These are phyloP conservation scores for Theretra japonica DNA, from an alignment of 2,888 invertebrate species.

Conservation along the genomic window DNA sequence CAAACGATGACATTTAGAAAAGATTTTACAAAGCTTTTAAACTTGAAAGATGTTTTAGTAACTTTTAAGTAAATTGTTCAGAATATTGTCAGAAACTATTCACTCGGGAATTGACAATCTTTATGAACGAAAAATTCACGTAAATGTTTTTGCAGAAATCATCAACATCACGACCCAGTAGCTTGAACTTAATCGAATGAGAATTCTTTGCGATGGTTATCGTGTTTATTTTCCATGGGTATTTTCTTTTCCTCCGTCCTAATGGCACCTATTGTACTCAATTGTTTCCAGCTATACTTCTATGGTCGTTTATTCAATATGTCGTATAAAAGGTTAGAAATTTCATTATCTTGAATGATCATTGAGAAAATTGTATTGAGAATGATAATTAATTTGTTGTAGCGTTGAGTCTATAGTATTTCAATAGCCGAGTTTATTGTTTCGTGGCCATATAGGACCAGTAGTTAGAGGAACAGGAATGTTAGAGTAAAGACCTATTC, in stretches of 20 bases:
- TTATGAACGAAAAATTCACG: background rate
- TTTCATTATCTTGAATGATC: background rate
- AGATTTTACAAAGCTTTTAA: too few relatives aligned
- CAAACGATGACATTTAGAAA: too few relatives aligned
- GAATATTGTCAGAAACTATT: too few relatives aligned
- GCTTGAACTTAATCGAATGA: background rate
- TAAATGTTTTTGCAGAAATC: background rate
- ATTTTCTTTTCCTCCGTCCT: background rate
- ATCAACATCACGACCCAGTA: background rate
- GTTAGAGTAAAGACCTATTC: too few relatives aligned
- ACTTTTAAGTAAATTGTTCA: too few relatives aligned
- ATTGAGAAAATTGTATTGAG: background rate
- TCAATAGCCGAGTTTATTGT: too few relatives aligned
- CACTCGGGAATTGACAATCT: too few relatives aligned
- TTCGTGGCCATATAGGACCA: too few relatives aligned
- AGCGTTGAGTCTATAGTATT: too few relatives aligned
- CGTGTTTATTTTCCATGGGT: background rate
- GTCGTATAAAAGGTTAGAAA: background rate
- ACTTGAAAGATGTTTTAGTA: too few relatives aligned
- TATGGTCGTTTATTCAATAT: background rate
- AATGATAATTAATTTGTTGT: too few relatives aligned
- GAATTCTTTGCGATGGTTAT: background rate
- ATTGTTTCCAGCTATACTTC: constrained; percentile 1
- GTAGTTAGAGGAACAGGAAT: too few relatives aligned
- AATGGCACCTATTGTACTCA: background rate